A percentile compares a stretch with the other conserved stretches of the same genome.
Conservation (phyloP, 2,888 invertebrate genomes). For the Drosophila affinis region DNA sequence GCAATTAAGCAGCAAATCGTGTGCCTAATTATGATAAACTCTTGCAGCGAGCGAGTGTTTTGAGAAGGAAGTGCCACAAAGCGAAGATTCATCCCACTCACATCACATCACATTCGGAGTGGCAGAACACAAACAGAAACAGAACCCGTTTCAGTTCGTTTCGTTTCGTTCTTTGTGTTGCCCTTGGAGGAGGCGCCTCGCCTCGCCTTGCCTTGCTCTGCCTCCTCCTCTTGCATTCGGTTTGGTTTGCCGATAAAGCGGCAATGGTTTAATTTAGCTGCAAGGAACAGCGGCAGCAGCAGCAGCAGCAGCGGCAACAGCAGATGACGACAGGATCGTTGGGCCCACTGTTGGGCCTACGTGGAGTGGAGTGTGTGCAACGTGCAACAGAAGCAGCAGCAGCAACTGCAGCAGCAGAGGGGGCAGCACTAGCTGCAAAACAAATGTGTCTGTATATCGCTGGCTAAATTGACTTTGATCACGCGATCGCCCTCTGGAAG, state of each 20-base stretch:
- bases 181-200: constrained; percentile 47
- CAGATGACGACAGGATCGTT: constrained; percentile 80
- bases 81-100: constrained; percentile 2
- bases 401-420: constrained; percentile 23
- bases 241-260: constrained; percentile 67
- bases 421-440: constrained; percentile 56
- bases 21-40: constrained; percentile 74
- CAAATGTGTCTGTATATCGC: constrained; percentile 80
- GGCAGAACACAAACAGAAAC: constrained; percentile 15
- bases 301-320: constrained; percentile 51
- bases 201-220: constrained; percentile 37
- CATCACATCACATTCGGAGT: background rate
- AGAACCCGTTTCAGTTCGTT: constrained; percentile 25
- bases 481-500: constrained; percentile 78
- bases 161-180: constrained; percentile 19
- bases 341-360: constrained; percentile 62
- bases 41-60: constrained; percentile 43
- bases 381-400: constrained; percentile 44
- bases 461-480: constrained; percentile 84
- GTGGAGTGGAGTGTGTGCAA: constrained; percentile 48
- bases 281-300: constrained; percentile 26
- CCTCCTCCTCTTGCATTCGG: constrained; percentile 54
- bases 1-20: constrained; percentile 79
- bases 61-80: constrained; percentile 22
- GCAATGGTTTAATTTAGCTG: constrained; percentile 80